Evolutionary conservation across 2,797 vertebrate species (phyloP).

Genomic region (Notolepis coatsorum): DNA sequence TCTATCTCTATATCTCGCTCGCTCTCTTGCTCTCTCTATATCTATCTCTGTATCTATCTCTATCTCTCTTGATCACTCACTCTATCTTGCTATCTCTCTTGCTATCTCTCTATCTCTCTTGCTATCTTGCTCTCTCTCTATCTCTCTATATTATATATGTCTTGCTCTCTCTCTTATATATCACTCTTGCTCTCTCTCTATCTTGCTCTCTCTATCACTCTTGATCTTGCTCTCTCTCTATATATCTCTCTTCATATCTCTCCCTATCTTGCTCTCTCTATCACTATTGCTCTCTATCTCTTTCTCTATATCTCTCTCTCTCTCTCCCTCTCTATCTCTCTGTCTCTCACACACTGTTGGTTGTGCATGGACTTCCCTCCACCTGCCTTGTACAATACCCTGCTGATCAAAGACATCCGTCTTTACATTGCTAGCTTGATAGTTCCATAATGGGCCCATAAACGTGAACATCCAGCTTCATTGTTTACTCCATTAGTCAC

Average conservation of each 20-base stretch:
- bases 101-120: neutral
- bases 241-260: too few relatives aligned
- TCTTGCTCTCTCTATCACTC: neutral
- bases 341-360: constrained; percentile 50
- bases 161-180: too few relatives aligned
- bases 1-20: constrained; percentile 7
- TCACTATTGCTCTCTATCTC: neutral
- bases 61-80: constrained; percentile 23
- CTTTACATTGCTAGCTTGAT: constrained; percentile 63
- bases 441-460: constrained; percentile 68
- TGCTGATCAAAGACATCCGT: constrained; percentile 71
- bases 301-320: neutral
- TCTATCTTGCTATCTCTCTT: neutral
- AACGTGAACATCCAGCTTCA: constrained; percentile 68
- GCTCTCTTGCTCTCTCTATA: neutral
- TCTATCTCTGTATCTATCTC: neutral
- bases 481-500: constrained; percentile 78
- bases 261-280: constrained; percentile 12
- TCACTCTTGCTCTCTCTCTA: neutral
- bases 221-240: neutral
- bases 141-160: neutral
- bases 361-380: constrained; percentile 42
- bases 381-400: constrained; percentile 58
- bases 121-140: neutral
- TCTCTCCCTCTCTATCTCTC: neutral